Base-by-base conservation (phyloP, 2,113 vertebrate species). In the Sturnira hondurensis region DNA sequence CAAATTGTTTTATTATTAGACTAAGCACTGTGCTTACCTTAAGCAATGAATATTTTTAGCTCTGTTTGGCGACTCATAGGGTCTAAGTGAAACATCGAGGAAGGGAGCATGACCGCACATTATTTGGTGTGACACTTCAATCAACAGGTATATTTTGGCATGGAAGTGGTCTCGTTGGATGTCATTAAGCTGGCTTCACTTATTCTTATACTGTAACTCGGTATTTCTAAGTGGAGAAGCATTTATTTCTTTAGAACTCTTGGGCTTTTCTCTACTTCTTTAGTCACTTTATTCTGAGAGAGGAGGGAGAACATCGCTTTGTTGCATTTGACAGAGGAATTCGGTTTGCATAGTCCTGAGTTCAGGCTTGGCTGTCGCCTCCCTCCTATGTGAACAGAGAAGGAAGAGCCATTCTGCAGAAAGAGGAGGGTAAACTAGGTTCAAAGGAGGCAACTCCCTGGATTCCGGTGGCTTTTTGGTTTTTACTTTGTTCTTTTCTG, bases 1-100 rank as follows among this genome's bases (percentile, higher is more conserved):
- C 24, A 74, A 89, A 67, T 54, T 91, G 56, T 50, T 95, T 97
- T 71, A 95, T 93, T 86, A 95, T 77, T 87, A 90, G 82, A 3
- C 8, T 45, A 87, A 96, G 58, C 85, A 20, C 31, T 90, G 95
- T 85, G 52, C 15, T 90, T 94, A 63, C 61, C 63, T 76, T 94
- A 88, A 41, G n/a, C 31, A 67, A 67, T 76, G 85, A 88, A 85
- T 91, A 96, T 61, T 77, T 94, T 94, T 92, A 93, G 52, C 28
- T 71, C 65, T 85, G 58, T 78, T 93, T 93, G 14, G 3, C 56
- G 92, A 93, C 36, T 4, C 9, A n/a, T 36, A 77, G 45, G 26
- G 58, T 84, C 83, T 89, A 93, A 80, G 50, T 47, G 86, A 84
- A 95, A 74, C 36, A 86, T 16, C 19, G 31, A 76, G 41, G 36